Evolutionary conservation across 1,140 invertebrate species (phyloP), one percentile per base, ranked within the genome.

Genomic region (Reticulitermes speratus): DNA sequence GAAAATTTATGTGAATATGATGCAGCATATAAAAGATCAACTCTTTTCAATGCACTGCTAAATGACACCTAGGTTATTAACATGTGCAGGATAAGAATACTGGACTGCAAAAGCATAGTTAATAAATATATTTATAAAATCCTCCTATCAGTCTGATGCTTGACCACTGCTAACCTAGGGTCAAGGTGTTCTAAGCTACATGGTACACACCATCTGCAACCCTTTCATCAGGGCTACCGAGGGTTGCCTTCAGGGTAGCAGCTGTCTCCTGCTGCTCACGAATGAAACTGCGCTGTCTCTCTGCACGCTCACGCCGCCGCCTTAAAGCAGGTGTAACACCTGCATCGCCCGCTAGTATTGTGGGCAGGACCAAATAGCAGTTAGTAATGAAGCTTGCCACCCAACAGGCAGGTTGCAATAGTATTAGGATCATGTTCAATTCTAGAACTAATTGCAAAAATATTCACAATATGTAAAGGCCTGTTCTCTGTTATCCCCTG

Each of bases 221-320:
- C 44, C 83, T 25, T 69, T 84, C 75, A 44, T 84, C 82, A 14
- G 86, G 44, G 32, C 44, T 45, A 84, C 83, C 55, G 9, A 86
- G 86, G 48, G 82, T 59, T 48, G 86, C 86, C 65, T 84, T 86
- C 44, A 86, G 85, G 25, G 85, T 86, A 44, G 87, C 87, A 23
- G 86, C 86, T 14, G 75, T 85, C 90, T 95, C 94, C 90, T 95
- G 94, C 90, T 96, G 96, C 89, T 97, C 96, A 89, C 94, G 94
- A 88, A 96, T 94, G 90, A 97, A 95, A 88, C 94, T 95, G 87
- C 95, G 93, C 90, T 97, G 96, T 88, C 96, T 92, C 90, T 97
- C 95, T 12, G 95, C 95, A 86, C 96, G 93, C 90, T 96, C 95
- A 81, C 95, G 91, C 85, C 96, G 91, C 86, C 95, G 92, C 88